A percentile compares a stretch with the other conserved stretches of the same genome.
phyloP scores from a whole-genome alignment of 2,113 vertebrate species.

The Bubo scandiacus region DNA sequence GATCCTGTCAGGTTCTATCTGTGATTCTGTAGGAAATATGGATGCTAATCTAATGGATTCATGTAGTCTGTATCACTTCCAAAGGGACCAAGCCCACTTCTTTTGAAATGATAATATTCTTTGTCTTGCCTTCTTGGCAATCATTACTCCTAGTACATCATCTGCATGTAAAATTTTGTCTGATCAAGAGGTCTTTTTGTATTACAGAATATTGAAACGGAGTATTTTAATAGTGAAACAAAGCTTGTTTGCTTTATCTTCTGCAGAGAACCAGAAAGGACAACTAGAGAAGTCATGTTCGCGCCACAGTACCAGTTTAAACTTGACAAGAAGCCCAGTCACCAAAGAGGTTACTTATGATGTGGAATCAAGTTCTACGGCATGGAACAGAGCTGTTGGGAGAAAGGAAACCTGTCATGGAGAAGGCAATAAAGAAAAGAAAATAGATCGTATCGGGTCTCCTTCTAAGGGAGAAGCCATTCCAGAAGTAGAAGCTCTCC shows the following conservation, averaged over 20 bases:
- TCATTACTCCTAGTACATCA: neutral
- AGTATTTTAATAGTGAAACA: neutral
- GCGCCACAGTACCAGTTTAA: constrained; percentile 81
- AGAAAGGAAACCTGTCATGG: constrained; percentile 66
- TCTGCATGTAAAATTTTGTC: neutral
- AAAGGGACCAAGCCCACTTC: neutral
- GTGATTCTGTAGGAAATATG: constrained; percentile 1
- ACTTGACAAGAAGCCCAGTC: constrained; percentile 76
- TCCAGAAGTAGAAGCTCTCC: constrained; percentile 91
- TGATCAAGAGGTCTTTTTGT: neutral
- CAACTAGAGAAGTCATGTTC: constrained; percentile 85
- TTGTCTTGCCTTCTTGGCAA: neutral
- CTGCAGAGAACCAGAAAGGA: constrained; percentile 89
- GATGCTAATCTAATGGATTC: constrained; percentile 30
- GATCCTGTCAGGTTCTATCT: neutral
- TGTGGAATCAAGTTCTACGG: constrained; percentile 71
- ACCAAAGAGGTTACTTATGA: constrained; percentile 85
- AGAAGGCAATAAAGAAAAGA: constrained; percentile 75
- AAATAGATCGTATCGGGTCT: constrained; percentile 55
- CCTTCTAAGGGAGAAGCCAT: constrained; percentile 75
- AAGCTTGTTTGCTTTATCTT: constrained; percentile 49
- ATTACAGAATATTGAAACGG: neutral
- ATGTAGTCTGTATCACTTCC: neutral
- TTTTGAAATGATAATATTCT: constrained; percentile 38
- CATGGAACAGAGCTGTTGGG: constrained; percentile 65